Conservation (phyloP, 2,888 invertebrate species). For the Gerosis bhagava region DNA sequence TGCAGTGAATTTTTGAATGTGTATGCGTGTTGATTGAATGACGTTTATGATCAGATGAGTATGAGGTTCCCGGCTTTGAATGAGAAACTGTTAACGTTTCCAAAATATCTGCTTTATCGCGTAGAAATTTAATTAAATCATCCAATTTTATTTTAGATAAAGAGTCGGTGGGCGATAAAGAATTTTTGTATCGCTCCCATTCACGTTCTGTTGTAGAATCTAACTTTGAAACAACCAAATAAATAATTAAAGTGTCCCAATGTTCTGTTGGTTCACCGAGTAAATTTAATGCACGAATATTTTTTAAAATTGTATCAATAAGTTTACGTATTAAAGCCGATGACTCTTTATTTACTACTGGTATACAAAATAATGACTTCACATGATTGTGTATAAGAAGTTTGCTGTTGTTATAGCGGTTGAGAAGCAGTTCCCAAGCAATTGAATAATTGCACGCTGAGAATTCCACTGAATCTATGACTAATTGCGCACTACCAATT, state of each 20-base stretch:
- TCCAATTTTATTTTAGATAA: background rate
- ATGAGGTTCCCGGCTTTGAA: no score
- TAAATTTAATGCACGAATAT: conserved; percentile 28
- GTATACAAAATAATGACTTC: background rate
- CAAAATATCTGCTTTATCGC: background rate
- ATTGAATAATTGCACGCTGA: background rate
- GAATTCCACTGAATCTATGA: background rate
- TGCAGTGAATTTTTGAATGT: background rate
- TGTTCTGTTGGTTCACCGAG: conserved; percentile 31
- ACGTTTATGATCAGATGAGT: no score
- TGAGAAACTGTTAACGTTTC: background rate
- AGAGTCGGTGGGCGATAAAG: background rate
- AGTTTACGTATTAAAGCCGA: conserved; percentile 17
- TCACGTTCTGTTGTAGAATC: conserved; percentile 33
- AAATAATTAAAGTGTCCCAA: conserved; percentile 36
- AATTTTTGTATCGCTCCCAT: conserved; percentile 34
- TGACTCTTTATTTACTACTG: background rate
- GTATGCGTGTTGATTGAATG: background rate
- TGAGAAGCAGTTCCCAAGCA: background rate
- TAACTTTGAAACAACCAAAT: conserved; percentile 31
- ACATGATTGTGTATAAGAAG: background rate
- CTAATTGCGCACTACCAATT: background rate
- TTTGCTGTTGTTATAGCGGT: background rate
- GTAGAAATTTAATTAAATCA: background rate
- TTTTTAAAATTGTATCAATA: conserved; percentile 30